These are phyloP conservation scores for Ginglymostoma cirratum DNA, from an alignment of 2,113 vertebrate genomes.

Conservation along the genomic window DNA sequence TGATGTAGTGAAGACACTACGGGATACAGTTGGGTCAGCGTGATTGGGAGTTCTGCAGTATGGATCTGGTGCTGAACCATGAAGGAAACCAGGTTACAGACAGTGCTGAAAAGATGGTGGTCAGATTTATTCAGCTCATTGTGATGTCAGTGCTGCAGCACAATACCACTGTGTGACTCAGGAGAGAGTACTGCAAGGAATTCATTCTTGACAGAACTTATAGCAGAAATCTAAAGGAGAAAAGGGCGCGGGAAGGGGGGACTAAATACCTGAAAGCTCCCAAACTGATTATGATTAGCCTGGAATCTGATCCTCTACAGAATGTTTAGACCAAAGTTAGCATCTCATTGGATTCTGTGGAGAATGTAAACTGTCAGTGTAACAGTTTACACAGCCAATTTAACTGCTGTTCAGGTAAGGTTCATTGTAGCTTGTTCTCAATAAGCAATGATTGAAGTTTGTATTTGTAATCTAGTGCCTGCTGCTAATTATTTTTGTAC, in stretches of 20 bases:
- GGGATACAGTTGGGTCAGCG: neutral
- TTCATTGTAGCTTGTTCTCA: neutral
- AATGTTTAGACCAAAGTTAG: constrained; percentile 10
- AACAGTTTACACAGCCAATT: neutral
- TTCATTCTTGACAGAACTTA: neutral
- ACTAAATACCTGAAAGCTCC: constrained; percentile 4
- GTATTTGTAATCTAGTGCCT: neutral
- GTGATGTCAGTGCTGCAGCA: constrained; percentile 8
- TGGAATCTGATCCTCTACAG: neutral
- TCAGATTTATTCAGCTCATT: neutral
- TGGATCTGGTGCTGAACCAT: neutral
- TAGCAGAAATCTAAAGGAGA: neutral
- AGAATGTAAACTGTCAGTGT: neutral
- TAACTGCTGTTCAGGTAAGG: constrained; percentile 23
- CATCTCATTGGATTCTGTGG: neutral
- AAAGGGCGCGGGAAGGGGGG: neutral
- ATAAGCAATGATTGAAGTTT: neutral
- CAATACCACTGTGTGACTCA: constrained; percentile 18
- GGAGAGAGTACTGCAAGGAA: neutral
- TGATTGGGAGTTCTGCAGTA: neutral
- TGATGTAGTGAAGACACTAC: neutral
- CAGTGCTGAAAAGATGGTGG: neutral
- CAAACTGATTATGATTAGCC: neutral
- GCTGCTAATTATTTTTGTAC: neutral
- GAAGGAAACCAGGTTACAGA: neutral